Evolutionary conservation across 2,113 vertebrate species (phyloP).

Genomic region (Leptocoma aspasia): DNA sequence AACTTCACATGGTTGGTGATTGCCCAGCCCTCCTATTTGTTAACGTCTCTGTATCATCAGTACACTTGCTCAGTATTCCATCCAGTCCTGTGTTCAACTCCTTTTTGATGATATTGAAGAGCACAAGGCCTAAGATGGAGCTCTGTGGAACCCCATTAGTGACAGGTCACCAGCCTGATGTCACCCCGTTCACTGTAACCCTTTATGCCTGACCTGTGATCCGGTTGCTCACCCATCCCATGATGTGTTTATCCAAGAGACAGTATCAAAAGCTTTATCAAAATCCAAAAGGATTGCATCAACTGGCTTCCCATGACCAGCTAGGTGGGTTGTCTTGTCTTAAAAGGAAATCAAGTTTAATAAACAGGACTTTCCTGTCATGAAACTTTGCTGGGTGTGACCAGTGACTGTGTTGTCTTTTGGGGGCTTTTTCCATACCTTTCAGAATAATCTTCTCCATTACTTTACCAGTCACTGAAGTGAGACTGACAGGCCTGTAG

Average conservation of each 20-base stretch:
- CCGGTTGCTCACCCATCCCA: neutral
- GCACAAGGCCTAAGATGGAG: neutral
- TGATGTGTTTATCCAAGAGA: neutral
- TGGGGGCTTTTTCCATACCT: neutral
- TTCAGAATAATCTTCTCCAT: neutral
- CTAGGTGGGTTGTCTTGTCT: neutral
- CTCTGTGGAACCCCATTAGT: neutral
- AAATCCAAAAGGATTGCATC: neutral
- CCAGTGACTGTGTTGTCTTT: neutral
- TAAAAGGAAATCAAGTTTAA: neutral
- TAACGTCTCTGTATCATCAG: neutral
- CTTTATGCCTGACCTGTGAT: neutral
- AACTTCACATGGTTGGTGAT: neutral
- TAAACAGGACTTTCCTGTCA: neutral
- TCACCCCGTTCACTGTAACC: neutral
- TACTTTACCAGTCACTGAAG: neutral
- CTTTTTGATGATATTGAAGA: neutral
- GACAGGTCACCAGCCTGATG: neutral
- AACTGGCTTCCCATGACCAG: neutral
- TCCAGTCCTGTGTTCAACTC: neutral
- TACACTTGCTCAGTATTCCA: neutral
- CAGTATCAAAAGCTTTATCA: neutral
- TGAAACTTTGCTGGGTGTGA: neutral
- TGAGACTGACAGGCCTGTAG: neutral
- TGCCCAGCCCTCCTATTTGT: neutral